Evolutionary conservation across 2,113 vertebrate genomes (phyloP).

Genomic region (Colaptes auratus): DNA sequence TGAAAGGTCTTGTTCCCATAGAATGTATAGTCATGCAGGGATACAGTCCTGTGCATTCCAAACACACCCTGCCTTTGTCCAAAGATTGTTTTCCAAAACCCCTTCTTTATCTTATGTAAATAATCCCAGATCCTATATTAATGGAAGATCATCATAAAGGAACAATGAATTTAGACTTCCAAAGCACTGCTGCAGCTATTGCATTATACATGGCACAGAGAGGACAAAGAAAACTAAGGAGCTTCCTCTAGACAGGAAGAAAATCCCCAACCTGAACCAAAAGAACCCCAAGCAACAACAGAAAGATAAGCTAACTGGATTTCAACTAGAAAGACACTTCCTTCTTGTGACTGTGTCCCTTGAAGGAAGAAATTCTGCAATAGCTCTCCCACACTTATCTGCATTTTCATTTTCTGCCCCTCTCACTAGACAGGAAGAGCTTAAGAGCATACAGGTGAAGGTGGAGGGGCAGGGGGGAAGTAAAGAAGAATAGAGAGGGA

Average conservation of each 20-base stretch:
- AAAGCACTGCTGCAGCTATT: not conserved
- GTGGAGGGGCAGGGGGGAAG: no score
- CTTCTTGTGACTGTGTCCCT: not conserved
- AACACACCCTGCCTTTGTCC: not conserved
- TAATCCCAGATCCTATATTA: conserved; percentile 1
- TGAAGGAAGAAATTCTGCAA: not conserved
- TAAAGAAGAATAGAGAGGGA: rapidly evolving
- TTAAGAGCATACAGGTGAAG: not conserved
- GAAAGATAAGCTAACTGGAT: not conserved
- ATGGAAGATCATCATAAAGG: conserved; percentile 37
- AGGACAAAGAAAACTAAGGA: not conserved
- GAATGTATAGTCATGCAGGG: conserved; percentile 55
- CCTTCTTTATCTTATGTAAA: conserved; percentile 5
- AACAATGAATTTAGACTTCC: not conserved
- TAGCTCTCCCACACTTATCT: not conserved
- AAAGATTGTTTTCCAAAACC: conserved; percentile 36
- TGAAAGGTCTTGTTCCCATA: conserved; percentile 35
- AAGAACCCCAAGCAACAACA: not conserved
- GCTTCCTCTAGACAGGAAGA: not conserved
- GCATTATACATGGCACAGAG: not conserved
- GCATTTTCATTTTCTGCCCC: not conserved
- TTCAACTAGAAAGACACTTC: not conserved
- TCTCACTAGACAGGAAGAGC: not conserved
- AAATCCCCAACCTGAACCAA: not conserved
- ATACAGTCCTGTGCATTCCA: not conserved